Percentiles rank a stretch among this genome's conserved stretches.
Conservation (phyloP, 2,113 vertebrate genomes). For the Hiodon tergisus region DNA sequence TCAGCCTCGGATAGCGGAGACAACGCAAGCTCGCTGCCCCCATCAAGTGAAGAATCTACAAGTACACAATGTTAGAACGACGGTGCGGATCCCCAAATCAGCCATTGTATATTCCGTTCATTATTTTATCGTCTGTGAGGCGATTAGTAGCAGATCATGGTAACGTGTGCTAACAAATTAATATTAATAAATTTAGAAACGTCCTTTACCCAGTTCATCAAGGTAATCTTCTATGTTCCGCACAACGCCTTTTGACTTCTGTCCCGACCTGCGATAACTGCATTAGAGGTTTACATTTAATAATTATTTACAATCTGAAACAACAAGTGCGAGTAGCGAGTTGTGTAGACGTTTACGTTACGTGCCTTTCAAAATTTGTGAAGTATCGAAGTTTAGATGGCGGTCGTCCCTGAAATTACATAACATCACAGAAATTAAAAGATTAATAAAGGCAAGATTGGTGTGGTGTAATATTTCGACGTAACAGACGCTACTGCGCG, state of each 20-base stretch:
- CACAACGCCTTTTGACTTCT: slow-evolving; percentile 28
- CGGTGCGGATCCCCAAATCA: not conserved
- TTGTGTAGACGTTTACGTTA: not conserved
- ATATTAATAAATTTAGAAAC: not conserved
- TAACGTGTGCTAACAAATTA: not conserved
- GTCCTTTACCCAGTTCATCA: slow-evolving; percentile 53
- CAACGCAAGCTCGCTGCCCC: slow-evolving; percentile 8
- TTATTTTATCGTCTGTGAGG: not conserved
- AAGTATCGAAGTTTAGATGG: slow-evolving; percentile 19
- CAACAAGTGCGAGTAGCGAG: too few relatives aligned
- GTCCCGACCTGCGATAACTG: slow-evolving; percentile 38
- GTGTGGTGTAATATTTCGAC: too few relatives aligned
- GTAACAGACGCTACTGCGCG: too few relatives aligned
- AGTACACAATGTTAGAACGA: not conserved
- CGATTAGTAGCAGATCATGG: not conserved
- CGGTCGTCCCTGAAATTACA: slow-evolving; percentile 10
- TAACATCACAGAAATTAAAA: not conserved
- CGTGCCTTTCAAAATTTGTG: slow-evolving; percentile 4
- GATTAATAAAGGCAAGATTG: too few relatives aligned
- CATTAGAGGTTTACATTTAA: not conserved
- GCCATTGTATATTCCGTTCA: not conserved
- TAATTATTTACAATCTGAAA: too few relatives aligned
- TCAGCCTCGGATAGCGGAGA: slow-evolving; percentile 23
- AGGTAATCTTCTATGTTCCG: slow-evolving; percentile 52
- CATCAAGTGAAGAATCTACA: slow-evolving; percentile 27